Conservation (phyloP, 1,140 invertebrate genomes). For the Macrocentrus cingulum region DNA sequence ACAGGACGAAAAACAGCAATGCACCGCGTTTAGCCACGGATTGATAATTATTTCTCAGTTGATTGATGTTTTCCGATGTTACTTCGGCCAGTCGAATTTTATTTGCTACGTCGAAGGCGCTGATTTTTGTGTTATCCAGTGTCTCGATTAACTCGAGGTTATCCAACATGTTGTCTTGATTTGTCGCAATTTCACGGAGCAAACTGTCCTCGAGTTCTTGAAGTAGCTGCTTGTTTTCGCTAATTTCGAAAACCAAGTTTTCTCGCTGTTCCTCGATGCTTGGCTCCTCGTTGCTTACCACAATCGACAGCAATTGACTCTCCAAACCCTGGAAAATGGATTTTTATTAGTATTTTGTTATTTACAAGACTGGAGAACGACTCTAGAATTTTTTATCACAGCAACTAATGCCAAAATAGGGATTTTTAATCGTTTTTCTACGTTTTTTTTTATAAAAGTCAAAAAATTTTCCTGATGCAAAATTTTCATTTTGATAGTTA, state of each 20-base stretch:
- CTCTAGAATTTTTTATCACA: no score
- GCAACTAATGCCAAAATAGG: no score
- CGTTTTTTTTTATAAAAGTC: no score
- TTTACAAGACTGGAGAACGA: no score
- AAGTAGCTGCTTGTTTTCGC: slow-evolving; percentile 79
- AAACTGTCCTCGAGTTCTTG: slow-evolving; percentile 81
- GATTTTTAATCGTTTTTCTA: no score
- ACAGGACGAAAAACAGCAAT: slow-evolving; percentile 85
- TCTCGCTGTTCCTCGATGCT: slow-evolving; percentile 87
- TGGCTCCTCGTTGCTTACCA: slow-evolving; percentile 78
- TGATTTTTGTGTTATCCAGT: slow-evolving; percentile 85
- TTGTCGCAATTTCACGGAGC: slow-evolving; percentile 77
- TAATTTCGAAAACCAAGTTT: slow-evolving; percentile 79
- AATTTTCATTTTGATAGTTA: no score
- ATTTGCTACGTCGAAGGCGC: slow-evolving; percentile 74
- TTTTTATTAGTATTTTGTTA: no score
- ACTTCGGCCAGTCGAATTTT: slow-evolving; percentile 73
- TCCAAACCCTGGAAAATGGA: slow-evolving; percentile 78
- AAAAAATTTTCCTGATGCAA: no score
- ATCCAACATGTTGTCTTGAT: slow-evolving; percentile 87
- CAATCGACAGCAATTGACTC: slow-evolving; percentile 84
- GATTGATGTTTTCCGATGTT: slow-evolving; percentile 79
- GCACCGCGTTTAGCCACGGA: slow-evolving; percentile 81
- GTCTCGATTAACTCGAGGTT: slow-evolving; percentile 83
- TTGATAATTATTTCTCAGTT: slow-evolving; percentile 77